Evolutionary conservation across 2,888 invertebrate species (phyloP).

Genomic region (Tenthredo distinguenda): DNA sequence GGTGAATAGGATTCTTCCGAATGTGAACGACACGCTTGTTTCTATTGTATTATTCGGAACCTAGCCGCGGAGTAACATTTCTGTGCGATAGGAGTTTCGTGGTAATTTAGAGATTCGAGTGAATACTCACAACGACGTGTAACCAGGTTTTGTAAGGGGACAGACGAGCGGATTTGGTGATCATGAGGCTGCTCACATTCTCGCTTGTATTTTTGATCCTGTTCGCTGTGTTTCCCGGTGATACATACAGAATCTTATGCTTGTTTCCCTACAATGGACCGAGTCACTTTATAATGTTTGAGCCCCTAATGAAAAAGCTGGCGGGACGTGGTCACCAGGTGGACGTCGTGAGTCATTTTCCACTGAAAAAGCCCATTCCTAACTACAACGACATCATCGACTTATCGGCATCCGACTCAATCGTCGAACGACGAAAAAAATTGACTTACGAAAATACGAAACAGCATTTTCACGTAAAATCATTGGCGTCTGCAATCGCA

Average conservation of each 20-base stretch:
- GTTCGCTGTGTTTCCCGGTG: constrained; percentile 56
- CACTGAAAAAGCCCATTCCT: neutral
- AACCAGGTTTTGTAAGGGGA: no score
- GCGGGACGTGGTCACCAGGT: constrained; percentile 77
- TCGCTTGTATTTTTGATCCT: neutral
- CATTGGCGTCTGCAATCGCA: neutral
- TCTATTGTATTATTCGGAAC: no score
- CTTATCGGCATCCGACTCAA: neutral
- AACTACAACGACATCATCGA: constrained; percentile 4
- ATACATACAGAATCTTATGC: constrained; percentile 74
- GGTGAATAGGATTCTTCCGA: no score
- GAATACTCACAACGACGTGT: no score
- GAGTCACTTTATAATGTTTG: constrained; percentile 78
- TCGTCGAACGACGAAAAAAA: neutral
- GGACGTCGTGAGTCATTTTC: constrained; percentile 64
- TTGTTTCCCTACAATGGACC: constrained; percentile 77
- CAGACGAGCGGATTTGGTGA: neutral
- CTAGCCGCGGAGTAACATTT: no score
- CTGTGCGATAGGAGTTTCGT: no score
- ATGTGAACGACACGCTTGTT: no score
- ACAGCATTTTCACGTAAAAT: no score
- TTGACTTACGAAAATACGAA: neutral
- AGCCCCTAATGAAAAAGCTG: constrained; percentile 75
- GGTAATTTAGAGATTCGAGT: no score
- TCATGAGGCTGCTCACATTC: neutral